phyloP scores from a whole-genome alignment of 2,113 vertebrate genomes.

The Mesoclemmys tuberculata region DNA sequence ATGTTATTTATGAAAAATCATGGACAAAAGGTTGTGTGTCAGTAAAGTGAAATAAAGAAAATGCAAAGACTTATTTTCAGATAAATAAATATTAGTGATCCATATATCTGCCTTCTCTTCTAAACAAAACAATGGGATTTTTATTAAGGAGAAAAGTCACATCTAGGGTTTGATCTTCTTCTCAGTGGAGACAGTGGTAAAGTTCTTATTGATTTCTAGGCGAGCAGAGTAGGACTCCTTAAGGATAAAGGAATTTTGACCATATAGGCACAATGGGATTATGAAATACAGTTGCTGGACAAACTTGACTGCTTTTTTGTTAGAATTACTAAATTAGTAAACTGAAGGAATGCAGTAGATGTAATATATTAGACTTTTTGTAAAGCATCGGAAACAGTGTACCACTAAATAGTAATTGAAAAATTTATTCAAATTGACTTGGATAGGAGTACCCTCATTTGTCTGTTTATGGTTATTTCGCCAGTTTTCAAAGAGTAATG shows the following conservation, averaged over 20 bases:
- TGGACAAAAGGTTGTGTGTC: background rate
- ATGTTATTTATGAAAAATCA: background rate
- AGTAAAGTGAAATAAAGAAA: background rate
- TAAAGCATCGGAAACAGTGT: background rate
- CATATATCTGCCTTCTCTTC: background rate
- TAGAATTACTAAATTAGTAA: background rate
- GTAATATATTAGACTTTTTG: background rate
- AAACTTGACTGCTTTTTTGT: background rate
- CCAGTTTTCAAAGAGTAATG: background rate
- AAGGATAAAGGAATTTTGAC: background rate
- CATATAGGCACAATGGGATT: background rate
- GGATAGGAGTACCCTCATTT: background rate
- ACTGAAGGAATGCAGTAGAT: background rate
- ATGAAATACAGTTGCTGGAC: background rate
- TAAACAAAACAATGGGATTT: background rate
- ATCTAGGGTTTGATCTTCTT: background rate
- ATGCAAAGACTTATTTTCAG: background rate
- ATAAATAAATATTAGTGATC: background rate
- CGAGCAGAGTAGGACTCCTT: background rate
- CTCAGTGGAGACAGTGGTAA: background rate
- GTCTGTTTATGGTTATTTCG: background rate
- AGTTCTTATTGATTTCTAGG: background rate
- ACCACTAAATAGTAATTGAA: background rate
- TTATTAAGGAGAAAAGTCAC: background rate
- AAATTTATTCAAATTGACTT: background rate